Conservation (phyloP, 2,888 invertebrate genomes). For the Reticulitermes lucifugus region DNA sequence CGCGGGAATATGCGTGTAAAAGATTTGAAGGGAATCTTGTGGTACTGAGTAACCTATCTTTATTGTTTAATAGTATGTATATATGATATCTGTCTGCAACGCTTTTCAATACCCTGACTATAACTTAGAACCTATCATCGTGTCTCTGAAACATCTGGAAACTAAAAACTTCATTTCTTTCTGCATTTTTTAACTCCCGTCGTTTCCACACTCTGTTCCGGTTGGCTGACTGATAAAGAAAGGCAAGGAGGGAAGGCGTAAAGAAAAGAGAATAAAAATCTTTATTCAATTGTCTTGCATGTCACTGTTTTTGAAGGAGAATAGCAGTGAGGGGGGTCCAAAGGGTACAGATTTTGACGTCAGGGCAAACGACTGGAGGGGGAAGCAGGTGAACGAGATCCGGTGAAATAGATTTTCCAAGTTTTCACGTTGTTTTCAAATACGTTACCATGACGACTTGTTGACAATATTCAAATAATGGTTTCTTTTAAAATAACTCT, state of each 20-base stretch:
- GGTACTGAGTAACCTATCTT: too few species aligned
- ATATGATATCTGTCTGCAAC: background rate
- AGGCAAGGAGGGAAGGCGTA: slow-evolving; percentile 29
- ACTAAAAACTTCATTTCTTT: slow-evolving; percentile 41
- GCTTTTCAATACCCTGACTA: background rate
- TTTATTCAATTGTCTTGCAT: slow-evolving; percentile 48
- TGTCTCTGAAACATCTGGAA: slow-evolving; percentile 46
- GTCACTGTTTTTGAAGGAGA: slow-evolving; percentile 45
- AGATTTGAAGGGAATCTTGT: too few species aligned
- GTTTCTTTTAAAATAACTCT: too few species aligned
- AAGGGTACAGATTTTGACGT: background rate
- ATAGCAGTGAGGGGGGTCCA: background rate
- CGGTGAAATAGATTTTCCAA: background rate
- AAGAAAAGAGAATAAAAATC: slow-evolving; percentile 43
- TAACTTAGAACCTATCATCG: background rate
- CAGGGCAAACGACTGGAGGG: background rate
- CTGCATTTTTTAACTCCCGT: slow-evolving; percentile 42
- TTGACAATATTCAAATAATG: background rate
- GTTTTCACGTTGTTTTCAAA: too few species aligned
- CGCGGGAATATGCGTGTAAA: too few species aligned
- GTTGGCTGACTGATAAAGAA: slow-evolving; percentile 43
- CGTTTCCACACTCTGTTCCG: slow-evolving; percentile 33
- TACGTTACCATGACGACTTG: background rate
- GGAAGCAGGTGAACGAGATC: background rate
- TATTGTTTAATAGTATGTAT: background rate